Conservation (phyloP, 2,888 invertebrate species). For the Leucophenga montana region DNA sequence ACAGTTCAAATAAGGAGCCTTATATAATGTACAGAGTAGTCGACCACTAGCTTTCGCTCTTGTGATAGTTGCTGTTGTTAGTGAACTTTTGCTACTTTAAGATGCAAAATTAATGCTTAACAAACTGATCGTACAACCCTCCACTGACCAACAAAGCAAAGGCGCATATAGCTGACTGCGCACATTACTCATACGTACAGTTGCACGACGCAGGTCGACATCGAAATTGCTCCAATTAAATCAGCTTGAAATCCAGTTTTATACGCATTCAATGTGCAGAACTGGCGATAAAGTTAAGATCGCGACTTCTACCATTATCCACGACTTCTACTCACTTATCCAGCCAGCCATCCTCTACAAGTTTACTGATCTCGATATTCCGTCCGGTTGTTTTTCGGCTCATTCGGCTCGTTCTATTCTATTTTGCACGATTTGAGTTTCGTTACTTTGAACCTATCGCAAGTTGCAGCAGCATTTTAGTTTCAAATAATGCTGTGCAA, state of each 20-base stretch:
- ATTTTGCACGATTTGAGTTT: not conserved
- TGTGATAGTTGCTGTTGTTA: too few relatives aligned
- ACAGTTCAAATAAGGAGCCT: too few relatives aligned
- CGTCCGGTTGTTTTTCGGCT: not conserved
- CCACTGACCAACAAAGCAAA: too few relatives aligned
- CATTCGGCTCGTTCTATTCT: constrained; percentile 12
- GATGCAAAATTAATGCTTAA: too few relatives aligned
- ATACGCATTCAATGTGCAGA: too few relatives aligned
- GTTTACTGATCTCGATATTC: not conserved
- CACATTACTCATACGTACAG: constrained; percentile 57
- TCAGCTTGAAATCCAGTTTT: constrained; percentile 38
- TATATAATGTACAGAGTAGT: too few relatives aligned
- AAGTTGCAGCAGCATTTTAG: too few relatives aligned
- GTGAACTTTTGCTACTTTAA: too few relatives aligned
- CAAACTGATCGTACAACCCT: too few relatives aligned
- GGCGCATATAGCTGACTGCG: constrained; percentile 2
- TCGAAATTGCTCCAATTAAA: constrained; percentile 70
- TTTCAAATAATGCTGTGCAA: not conserved
- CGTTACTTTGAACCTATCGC: not conserved
- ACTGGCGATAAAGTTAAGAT: not conserved
- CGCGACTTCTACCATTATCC: not conserved
- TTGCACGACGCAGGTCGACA: constrained; percentile 58
- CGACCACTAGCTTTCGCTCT: too few relatives aligned
- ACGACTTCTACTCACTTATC: too few relatives aligned
- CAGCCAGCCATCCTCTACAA: not conserved